Evolutionary conservation across 2,113 vertebrate genomes (phyloP), one percentile per base, ranked within the genome.

Genomic region (Boleophthalmus pectinirostris): DNA sequence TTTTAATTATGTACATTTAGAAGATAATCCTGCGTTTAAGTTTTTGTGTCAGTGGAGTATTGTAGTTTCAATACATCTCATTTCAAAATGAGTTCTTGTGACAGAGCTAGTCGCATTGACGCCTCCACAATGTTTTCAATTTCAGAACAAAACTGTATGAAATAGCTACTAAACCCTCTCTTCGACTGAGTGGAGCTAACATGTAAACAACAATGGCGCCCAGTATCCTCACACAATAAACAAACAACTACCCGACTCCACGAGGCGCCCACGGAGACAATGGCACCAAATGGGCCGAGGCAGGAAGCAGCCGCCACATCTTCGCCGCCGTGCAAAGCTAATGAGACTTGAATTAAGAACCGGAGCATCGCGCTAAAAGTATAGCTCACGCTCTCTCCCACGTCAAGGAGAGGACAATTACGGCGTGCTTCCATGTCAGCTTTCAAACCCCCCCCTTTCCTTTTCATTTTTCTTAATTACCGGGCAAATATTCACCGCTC

Each of bases 381-480:
- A 73, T 66, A 79, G 74, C 70, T 51, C 72, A 14, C 61, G 74
- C 73, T 43, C 45, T 76, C 54, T 84, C 64, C 72, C 24, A 80
- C 82, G 67, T 88, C 83, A 84, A 86, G 77, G 72, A 87, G 75
- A 88, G 82, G 90, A 91, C 89, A 91, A 93, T 92, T 92, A 92
- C 53, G 78, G 85, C 69, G 83, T 77, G 78, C 82, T 80, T 85
- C 72, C 63, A 46, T 85, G 86, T 87, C 86, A 89, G 86, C 82
- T 89, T 89, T 89, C 82, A 85, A 87, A 88, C 86, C 86, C 85
- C 4, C 49, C 74, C 86, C n/a, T n/a, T 83, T 90, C 84, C 82
- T 14, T 88, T 92, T 91, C 90, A 94, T 94, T 93, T 92, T 90
- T 94, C 91, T 92, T 93, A 93, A 94, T 94, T 93, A 93, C 85